phyloP scores from a whole-genome alignment of 2,797 vertebrate genomes.

The Lepus townsendii region DNA sequence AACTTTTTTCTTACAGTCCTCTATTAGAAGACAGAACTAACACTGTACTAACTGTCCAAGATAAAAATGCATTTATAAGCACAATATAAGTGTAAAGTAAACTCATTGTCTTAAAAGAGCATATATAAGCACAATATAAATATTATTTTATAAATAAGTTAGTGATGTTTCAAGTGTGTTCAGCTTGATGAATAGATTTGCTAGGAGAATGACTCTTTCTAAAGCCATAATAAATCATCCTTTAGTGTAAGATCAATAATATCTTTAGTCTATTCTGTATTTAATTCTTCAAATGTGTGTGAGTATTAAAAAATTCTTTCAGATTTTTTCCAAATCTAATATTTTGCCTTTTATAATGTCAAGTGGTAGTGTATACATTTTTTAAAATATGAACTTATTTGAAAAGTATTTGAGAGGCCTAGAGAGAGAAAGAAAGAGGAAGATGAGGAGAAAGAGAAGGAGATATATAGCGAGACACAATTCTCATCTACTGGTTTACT shows the following conservation, averaged over 20 bases:
- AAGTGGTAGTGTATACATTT: neutral
- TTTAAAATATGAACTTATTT: too few relatives aligned
- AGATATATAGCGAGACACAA: too few relatives aligned
- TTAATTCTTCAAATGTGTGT: neutral
- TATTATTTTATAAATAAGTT: constrained; percentile 23
- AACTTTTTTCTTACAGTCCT: neutral
- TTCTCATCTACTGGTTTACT: too few relatives aligned
- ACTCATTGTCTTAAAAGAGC: too few relatives aligned
- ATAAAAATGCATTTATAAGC: neutral
- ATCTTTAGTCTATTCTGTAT: neutral
- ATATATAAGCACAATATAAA: neutral
- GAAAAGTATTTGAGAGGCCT: too few relatives aligned
- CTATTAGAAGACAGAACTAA: neutral
- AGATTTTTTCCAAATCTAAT: neutral
- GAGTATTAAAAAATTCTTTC: neutral
- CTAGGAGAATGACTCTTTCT: neutral
- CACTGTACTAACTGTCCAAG: neutral
- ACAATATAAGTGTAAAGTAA: too few relatives aligned
- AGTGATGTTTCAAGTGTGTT: neutral
- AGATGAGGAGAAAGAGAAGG: too few relatives aligned
- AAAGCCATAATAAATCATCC: neutral
- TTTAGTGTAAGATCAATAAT: neutral
- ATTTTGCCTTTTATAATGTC: neutral
- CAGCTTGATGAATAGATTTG: neutral
- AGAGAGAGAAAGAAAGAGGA: too few relatives aligned